These are phyloP conservation scores for Seladonia tumulorum DNA, from an alignment of 2,888 invertebrate species.

Conservation along the genomic window DNA sequence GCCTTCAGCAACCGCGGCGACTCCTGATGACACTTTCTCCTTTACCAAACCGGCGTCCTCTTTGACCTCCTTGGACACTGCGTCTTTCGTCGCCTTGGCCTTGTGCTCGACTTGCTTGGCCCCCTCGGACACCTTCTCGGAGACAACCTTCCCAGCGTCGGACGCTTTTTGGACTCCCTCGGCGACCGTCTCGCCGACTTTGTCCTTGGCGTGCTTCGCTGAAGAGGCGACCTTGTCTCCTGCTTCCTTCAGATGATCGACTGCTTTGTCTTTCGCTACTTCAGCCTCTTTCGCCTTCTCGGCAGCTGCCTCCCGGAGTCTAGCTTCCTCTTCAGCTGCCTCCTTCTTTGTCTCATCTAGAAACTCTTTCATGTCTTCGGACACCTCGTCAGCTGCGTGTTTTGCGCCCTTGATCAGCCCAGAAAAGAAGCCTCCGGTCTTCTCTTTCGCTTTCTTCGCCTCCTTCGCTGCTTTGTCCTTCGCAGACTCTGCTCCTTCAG, in stretches of 20 bases:
- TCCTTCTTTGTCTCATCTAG: constrained; percentile 84
- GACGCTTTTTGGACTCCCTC: constrained; percentile 75
- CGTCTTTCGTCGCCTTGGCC: constrained; percentile 47
- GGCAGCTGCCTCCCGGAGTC: constrained; percentile 82
- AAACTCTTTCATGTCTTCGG: constrained; percentile 82
- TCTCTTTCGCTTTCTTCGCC: constrained; percentile 67
- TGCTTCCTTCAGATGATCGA: constrained; percentile 44
- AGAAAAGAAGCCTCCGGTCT: constrained; percentile 68
- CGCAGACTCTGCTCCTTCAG: constrained; percentile 85
- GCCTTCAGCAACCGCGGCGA: constrained; percentile 83
- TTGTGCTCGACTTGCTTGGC: constrained; percentile 8
- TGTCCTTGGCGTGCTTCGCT: constrained; percentile 58
- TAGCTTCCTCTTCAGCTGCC: constrained; percentile 65
- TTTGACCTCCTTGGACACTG: constrained; percentile 79
- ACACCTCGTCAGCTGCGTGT: constrained; percentile 67
- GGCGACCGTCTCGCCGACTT: constrained; percentile 38
- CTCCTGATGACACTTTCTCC: constrained; percentile 53
- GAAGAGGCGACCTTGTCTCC: constrained; percentile 43
- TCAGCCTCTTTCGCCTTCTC: constrained; percentile 54
- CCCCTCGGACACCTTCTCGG: constrained; percentile 78
- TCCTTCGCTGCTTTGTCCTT: constrained; percentile 79
- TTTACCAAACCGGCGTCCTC: constrained; percentile 74
- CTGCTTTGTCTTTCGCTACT: constrained; percentile 24
- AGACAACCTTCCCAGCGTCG: constrained; percentile 82
- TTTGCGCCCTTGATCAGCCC: constrained; percentile 73